These are phyloP conservation scores for Ooceraea biroi DNA, from an alignment of 1,140 invertebrate species.

Conservation along the genomic window DNA sequence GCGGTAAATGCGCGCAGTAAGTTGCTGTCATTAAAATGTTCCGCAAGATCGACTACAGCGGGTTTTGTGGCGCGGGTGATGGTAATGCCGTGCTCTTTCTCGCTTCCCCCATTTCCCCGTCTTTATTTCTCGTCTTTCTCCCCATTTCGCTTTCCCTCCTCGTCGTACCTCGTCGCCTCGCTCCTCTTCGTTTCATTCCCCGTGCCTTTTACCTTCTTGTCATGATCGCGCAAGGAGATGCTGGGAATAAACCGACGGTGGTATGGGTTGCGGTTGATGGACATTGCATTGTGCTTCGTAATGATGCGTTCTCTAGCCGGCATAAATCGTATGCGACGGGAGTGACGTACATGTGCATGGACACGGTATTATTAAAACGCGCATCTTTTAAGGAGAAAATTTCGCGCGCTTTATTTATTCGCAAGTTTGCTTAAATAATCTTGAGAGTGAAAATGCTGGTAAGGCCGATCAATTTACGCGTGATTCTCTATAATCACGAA, in stretches of 20 bases:
- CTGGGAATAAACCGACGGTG: constrained; percentile 70
- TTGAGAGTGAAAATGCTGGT: background rate
- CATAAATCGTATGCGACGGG: constrained; percentile 74
- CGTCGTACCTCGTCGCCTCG: constrained; percentile 40
- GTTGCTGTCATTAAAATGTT: constrained; percentile 86
- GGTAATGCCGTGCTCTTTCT: constrained; percentile 72
- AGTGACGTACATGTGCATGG: constrained; percentile 64
- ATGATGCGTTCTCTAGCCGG: constrained; percentile 79
- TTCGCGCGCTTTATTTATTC: constrained; percentile 13
- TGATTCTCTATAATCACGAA: constrained; percentile 20
- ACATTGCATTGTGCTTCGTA: constrained; percentile 79
- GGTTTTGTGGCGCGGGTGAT: constrained; percentile 75
- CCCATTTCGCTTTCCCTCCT: background rate
- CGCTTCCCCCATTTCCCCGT: constrained; percentile 1
- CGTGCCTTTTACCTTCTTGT: constrained; percentile 43
- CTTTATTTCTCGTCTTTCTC: constrained; percentile 4
- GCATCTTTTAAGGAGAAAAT: constrained; percentile 70
- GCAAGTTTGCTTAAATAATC: constrained; percentile 1
- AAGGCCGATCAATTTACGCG: background rate
- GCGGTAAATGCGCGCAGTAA: constrained; percentile 80
- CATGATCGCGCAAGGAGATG: constrained; percentile 65
- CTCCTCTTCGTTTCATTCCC: background rate
- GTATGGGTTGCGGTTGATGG: constrained; percentile 77
- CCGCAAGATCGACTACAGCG: constrained; percentile 84
- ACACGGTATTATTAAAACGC: constrained; percentile 73